Conservation (phyloP, 2,888 invertebrate species). For the Hirtodrosophila duncani region DNA sequence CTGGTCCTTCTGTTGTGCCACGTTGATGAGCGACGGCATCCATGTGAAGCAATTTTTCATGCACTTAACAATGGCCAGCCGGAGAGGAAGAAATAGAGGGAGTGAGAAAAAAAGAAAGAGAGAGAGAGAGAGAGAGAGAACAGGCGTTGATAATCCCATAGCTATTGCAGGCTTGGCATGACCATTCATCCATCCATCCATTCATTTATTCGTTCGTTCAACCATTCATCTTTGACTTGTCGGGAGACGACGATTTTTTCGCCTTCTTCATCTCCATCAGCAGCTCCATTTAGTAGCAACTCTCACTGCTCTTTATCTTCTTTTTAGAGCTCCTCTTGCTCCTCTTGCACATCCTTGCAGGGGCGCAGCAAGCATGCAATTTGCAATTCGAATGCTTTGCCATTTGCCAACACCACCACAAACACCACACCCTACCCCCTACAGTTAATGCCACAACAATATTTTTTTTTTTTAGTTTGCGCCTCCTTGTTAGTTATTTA, state of each 20-base stretch:
- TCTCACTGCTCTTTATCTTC: not conserved
- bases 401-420: no score
- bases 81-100: slow-evolving; percentile 6
- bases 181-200: not conserved
- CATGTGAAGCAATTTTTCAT: slow-evolving; percentile 69
- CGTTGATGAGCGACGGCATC: slow-evolving; percentile 46
- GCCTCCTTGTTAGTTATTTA: slow-evolving; percentile 50
- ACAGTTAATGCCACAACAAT: no score
- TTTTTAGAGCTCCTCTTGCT: not conserved
- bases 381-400: slow-evolving; percentile 42
- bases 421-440: no score
- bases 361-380: slow-evolving; percentile 25
- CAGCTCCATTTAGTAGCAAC: no score
- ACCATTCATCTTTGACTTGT: not conserved
- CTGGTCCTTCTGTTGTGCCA: no score
- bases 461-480: no score
- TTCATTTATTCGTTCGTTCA: no score
- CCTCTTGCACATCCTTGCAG: not conserved
- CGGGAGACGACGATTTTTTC: no score
- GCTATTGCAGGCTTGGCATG: no score
- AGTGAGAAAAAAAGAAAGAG: not conserved
- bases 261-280: slow-evolving; percentile 19
- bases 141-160: slow-evolving; percentile 12
- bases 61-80: slow-evolving; percentile 60
- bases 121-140: not conserved